Evolutionary conservation across 2,797 vertebrate species (phyloP), one percentile per base, ranked within the genome.

Genomic region (Cynodonichthys magdalenae): DNA sequence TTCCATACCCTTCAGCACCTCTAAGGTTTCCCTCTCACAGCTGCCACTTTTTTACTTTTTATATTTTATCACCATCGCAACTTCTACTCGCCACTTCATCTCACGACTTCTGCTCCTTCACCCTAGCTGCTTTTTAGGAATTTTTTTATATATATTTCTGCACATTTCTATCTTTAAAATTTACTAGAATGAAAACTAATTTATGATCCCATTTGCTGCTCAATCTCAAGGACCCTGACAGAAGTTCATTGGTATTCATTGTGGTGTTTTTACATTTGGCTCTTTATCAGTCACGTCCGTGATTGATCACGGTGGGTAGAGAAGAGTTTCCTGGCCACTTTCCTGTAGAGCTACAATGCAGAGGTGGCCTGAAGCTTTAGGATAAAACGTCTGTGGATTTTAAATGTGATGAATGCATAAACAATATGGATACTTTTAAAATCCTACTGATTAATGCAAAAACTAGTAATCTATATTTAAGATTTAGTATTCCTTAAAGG

Each of bases 241-340:
- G 59, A 44, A 55, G 48, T 67, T 69, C 66, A 80, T 86, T 81
- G 69, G 66, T 77, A 79, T 87, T 81, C 76, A 73, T 73, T 68
- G 66, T 60, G 50, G 50, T 44, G 58, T 70, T 75, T 67, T 74
- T 81, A 77, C 76, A 74, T 87, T 83, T 71, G 67, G 63, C 73
- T 41, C 63, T 39, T 68, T 67, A 74, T 91, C 84, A 76, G 34
- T 88, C 81, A 81, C 79, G 57, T 81, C 73, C 74, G 67, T 72
- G 76, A 79, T 82, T 81, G 63, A 83, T 69, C 53, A 39, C 45
- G 31, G 46, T 14, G 51, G 52, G 53, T 11, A 15, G 53, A 54
- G 28, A 47, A 59, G 15, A 46, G 28, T 56, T 63, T 75, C 59
- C 55, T 66, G 59, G 53, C 17, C 41, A 29, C 15, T 24, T 59